Evolutionary conservation across 1,140 invertebrate species (phyloP), one percentile per base, ranked within the genome.

Genomic region (Mycetomoellerius zeteki): DNA sequence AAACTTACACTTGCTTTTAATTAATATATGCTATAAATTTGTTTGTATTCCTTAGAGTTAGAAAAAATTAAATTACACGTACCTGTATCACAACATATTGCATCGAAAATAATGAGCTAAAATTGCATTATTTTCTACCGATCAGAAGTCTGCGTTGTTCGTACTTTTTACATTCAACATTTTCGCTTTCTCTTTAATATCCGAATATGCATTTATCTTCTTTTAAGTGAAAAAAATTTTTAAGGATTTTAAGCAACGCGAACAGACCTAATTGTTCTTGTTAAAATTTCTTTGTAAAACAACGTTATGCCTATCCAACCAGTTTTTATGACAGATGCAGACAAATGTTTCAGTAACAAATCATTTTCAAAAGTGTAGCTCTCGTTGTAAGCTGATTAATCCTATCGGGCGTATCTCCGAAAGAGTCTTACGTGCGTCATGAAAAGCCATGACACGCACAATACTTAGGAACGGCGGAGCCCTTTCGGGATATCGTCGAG

Each of bases 341-440:
- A 90, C 86, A 89, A 88, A 90, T 78, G 37, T 82, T 90, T 86
- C 86, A 65, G n/a, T 86, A 62, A 90, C 86, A 90, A 90, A 90
- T 90, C 90, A 91, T 91, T 91, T 78, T 69, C 47, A 50, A 72
- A 82, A 86, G 52, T 85, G 84, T 54, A 67, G 33, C 50, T 72
- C 16, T 86, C 86, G 84, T 78, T 77, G 86, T 91, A 91, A 91
- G 90, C 89, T 90, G 90, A 91, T 91, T 91, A 91, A 90, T 91
- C 89, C 89, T 87, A 91, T 87, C 87, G 89, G 80, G 75, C 71
- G 80, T 89, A 91, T 91, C 89, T 90, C 87, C 65, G 54, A 86
- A 75, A 84, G 82, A 47, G 62, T 30, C 24, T 52, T 69, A 67
- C 43, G 21, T 47, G 47, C 56, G 58, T 62, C 84, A 85, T 75